A percentile compares a stretch with the other conserved stretches of the same genome.
These are phyloP conservation scores for Gymnothorax javanicus DNA, from an alignment of 2,797 vertebrate species.

Conservation along the genomic window DNA sequence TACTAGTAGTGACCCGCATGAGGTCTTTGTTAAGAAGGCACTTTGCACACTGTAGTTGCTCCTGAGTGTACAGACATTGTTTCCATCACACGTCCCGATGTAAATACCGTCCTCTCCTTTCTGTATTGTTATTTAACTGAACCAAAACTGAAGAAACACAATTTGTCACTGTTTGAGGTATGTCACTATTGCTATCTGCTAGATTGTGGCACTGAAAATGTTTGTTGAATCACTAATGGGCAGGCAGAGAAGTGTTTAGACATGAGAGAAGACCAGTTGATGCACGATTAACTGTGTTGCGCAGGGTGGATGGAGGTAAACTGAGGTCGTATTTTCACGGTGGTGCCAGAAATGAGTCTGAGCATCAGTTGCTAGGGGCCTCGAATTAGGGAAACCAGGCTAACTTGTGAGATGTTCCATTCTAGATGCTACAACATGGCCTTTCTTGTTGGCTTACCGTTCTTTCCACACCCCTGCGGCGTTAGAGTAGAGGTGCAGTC, in stretches of 20 bases:
- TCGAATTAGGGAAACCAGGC: constrained; percentile 11
- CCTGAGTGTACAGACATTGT: constrained; percentile 24
- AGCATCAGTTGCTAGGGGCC: constrained; percentile 4
- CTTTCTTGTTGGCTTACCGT: not conserved
- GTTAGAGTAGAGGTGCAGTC: not conserved
- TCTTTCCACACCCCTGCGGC: constrained; percentile 12
- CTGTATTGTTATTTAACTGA: constrained; percentile 11
- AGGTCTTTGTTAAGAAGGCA: not conserved
- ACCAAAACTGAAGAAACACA: not conserved
- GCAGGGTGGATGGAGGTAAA: not conserved
- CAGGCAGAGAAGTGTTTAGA: constrained; percentile 10
- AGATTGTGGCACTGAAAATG: constrained; percentile 22
- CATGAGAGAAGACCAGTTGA: not conserved
- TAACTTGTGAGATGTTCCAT: constrained; percentile 13
- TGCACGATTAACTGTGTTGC: not conserved
- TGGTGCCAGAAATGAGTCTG: constrained; percentile 10
- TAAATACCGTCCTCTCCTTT: constrained; percentile 27
- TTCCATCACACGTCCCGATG: not conserved
- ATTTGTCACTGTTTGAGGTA: constrained; percentile 25
- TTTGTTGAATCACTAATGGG: constrained; percentile 16
- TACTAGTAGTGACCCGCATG: not conserved
- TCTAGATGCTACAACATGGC: not conserved
- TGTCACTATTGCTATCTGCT: constrained; percentile 17
- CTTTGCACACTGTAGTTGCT: constrained; percentile 22
- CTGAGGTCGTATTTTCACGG: constrained; percentile 14